Conservation (phyloP, 2,113 vertebrate species). For the Atherinomorus stipes region DNA sequence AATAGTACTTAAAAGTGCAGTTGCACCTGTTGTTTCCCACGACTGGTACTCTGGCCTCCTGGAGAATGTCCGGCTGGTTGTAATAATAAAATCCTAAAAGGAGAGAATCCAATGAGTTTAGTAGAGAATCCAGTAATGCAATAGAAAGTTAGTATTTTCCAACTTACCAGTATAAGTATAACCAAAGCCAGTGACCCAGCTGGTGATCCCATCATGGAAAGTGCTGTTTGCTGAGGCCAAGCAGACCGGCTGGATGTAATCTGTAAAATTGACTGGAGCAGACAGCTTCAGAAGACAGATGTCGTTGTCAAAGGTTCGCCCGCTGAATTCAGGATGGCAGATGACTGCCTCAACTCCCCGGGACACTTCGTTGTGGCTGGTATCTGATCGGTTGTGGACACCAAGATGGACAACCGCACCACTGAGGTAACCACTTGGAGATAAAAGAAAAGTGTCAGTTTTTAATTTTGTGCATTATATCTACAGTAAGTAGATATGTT, state of each 20-base stretch:
- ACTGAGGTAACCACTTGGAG: neutral
- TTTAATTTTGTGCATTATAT: too few relatives aligned
- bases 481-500: neutral
- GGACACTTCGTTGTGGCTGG: neutral
- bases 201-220: conserved; percentile 1
- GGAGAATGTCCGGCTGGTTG: neutral
- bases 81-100: too few relatives aligned
- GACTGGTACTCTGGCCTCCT: neutral
- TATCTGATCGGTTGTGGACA: neutral
- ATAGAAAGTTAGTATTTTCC: neutral
- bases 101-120: neutral
- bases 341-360: neutral
- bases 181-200: conserved; percentile 68
- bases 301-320: neutral
- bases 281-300: conserved; percentile 66
- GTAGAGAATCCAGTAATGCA: neutral
- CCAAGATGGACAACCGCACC: neutral
- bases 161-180: neutral
- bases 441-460: neutral
- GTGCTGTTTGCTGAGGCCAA: conserved; percentile 70
- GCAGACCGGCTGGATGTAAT: conserved; percentile 79
- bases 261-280: conserved; percentile 24
- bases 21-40: conserved; percentile 5
- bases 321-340: neutral
- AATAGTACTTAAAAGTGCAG: neutral